Evolutionary conservation across 2,888 invertebrate genomes (phyloP), one percentile per base, ranked within the genome.

Genomic region (Anodontia alba): DNA sequence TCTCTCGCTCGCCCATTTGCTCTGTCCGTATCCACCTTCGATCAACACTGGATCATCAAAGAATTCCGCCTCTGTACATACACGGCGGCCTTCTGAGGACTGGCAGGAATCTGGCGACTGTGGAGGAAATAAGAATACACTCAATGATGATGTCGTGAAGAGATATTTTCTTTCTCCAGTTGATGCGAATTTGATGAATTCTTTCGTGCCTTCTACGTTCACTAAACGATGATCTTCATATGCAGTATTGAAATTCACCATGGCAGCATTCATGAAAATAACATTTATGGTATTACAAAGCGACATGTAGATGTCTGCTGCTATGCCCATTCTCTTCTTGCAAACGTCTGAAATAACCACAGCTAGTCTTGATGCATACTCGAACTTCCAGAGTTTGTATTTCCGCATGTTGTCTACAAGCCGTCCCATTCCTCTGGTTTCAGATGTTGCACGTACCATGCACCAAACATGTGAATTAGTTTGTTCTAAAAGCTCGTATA

Each of bases 1-100:
- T 33, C 86, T 78, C 51, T 90, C 90, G 62, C 89, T 89, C 23
- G 87, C 90, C 90, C 90, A 90, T 80, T 90, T 90, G 57, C 90
- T 90, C 70, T 88, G 88, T 10, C 88, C 87, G 77, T 90, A 90
- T 7, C 90, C 90, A 0, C 89, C 88, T 54, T 87, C 87, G 10
- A 89, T 81, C 12, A 69, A 33, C 10, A 81, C 46, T 0, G 90
- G 90, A 36, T 90, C 89, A n/a, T 87, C 84, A n/a, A 88, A 73
- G 23, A 82, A 82, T 3, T 89, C 88, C 0, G 80, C 72, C 66
- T 90, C 90, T 15, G 72, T 79, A n/a, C 76, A 82, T 15, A 88
- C 71, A 51, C 66, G 70, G 26, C 85, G 68, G 26, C 23, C 38
- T 10, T 51, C 67, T 36, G 23, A 15, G 1, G 69, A 1, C 23